Conservation (phyloP, 1,140 invertebrate species). For the Leucophenga varia region DNA sequence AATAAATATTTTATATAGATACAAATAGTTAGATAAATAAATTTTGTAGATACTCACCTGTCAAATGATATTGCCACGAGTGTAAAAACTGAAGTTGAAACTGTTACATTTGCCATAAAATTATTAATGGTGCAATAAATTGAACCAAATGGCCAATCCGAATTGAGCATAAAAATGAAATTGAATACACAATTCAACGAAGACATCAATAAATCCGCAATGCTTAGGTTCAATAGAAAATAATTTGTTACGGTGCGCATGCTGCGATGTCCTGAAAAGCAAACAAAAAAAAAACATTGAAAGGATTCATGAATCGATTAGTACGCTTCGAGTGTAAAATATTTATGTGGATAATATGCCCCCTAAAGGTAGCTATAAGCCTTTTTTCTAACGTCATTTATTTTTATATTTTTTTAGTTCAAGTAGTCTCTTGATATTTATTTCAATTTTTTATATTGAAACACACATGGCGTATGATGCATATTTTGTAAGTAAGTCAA, state of each 20-base stretch:
- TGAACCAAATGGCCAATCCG: slow-evolving; percentile 84
- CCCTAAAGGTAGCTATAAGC: background rate
- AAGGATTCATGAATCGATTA: too few species aligned
- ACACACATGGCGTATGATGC: too few species aligned
- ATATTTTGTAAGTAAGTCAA: too few species aligned
- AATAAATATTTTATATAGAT: too few species aligned
- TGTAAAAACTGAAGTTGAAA: slow-evolving; percentile 88
- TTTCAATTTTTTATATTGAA: background rate
- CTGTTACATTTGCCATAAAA: slow-evolving; percentile 86
- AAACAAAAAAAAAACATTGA: slow-evolving; percentile 26
- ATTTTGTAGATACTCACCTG: slow-evolving; percentile 62
- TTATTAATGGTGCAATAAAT: slow-evolving; percentile 85
- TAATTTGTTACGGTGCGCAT: slow-evolving; percentile 97
- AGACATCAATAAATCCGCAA: slow-evolving; percentile 90
- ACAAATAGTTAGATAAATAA: too few species aligned
- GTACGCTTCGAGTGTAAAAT: background rate
- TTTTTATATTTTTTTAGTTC: too few species aligned
- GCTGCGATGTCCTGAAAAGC: slow-evolving; percentile 69
- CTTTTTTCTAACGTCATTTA: background rate
- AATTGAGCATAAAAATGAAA: slow-evolving; percentile 83
- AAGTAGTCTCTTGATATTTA: too few species aligned
- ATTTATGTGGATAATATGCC: background rate
- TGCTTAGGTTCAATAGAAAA: slow-evolving; percentile 90
- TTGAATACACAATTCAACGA: slow-evolving; percentile 92
- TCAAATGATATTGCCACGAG: slow-evolving; percentile 81